phyloP scores from a whole-genome alignment of 1,140 invertebrate genomes.

The Apis florea region DNA sequence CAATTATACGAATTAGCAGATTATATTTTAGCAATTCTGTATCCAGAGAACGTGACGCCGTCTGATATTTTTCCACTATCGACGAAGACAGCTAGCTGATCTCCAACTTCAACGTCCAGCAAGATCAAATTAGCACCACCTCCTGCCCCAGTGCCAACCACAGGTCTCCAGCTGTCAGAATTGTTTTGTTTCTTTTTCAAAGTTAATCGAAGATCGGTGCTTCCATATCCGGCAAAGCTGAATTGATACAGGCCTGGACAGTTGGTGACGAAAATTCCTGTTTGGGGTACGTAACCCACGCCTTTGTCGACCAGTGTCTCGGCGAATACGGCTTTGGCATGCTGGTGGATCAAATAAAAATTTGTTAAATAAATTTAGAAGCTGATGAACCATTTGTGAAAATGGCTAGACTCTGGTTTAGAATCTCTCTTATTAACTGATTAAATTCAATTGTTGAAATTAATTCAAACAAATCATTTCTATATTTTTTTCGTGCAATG shows the following conservation, averaged over 20 bases:
- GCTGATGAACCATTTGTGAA: too few relatives aligned
- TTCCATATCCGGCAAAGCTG: slow-evolving; percentile 78
- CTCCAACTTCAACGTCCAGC: slow-evolving; percentile 74
- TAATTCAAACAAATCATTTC: too few relatives aligned
- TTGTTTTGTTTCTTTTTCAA: slow-evolving; percentile 75
- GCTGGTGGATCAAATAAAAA: slow-evolving; percentile 55
- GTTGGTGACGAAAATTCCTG: slow-evolving; percentile 80
- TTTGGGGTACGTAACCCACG: slow-evolving; percentile 79
- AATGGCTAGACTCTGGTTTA: too few relatives aligned
- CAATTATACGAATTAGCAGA: background rate
- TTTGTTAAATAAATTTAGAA: background rate
- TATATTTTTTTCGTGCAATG: too few relatives aligned
- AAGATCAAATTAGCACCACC: slow-evolving; percentile 77
- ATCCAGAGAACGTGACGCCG: slow-evolving; percentile 77
- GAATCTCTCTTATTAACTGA: too few relatives aligned
- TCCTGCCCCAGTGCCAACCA: slow-evolving; percentile 70
- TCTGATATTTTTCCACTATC: slow-evolving; percentile 71
- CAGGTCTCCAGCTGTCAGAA: slow-evolving; percentile 72
- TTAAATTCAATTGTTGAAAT: too few relatives aligned
- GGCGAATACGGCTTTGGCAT: slow-evolving; percentile 64
- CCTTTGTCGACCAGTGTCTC: slow-evolving; percentile 78
- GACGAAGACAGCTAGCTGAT: slow-evolving; percentile 77
- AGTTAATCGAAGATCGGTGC: slow-evolving; percentile 70
- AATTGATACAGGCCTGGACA: slow-evolving; percentile 82
- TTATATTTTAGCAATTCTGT: slow-evolving; percentile 78